phyloP scores from a whole-genome alignment of 2,113 vertebrate species.

The Pygoscelis adeliae region DNA sequence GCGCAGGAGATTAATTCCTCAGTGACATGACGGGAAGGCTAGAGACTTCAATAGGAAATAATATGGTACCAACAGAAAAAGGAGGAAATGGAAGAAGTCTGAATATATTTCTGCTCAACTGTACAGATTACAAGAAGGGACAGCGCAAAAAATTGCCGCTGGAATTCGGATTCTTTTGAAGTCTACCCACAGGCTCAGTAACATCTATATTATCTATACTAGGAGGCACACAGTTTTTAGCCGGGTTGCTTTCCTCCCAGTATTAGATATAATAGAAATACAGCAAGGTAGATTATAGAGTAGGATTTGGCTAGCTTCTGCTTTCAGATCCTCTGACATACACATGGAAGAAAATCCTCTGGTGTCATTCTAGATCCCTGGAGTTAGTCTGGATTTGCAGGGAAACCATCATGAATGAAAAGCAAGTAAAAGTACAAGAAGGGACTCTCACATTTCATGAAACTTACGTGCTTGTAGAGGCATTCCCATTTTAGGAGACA shows the following conservation, averaged over 20 bases:
- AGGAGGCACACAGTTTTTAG: not conserved
- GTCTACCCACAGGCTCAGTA: not conserved
- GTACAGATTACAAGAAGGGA: not conserved
- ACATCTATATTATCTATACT: not conserved
- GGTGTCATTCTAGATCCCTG: not conserved
- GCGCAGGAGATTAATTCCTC: not conserved
- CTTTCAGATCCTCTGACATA: not conserved
- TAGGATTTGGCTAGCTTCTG: not conserved
- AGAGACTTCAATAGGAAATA: not conserved
- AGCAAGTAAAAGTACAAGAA: not conserved
- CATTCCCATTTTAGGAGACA: not conserved
- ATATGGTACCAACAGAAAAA: not conserved
- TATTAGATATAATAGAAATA: not conserved
- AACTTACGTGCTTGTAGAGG: not conserved
- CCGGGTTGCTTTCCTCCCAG: not conserved
- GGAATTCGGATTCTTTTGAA: not conserved
- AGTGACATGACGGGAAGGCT: not conserved
- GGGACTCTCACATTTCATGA: not conserved
- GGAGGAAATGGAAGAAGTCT: not conserved
- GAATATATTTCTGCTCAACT: not conserved
- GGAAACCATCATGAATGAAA: not conserved
- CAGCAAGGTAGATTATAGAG: not conserved
- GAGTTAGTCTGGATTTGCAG: not conserved
- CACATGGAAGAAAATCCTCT: not conserved
- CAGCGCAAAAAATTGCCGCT: not conserved